phyloP scores from a whole-genome alignment of 2,888 invertebrate genomes.

The Podabrus alpinus region DNA sequence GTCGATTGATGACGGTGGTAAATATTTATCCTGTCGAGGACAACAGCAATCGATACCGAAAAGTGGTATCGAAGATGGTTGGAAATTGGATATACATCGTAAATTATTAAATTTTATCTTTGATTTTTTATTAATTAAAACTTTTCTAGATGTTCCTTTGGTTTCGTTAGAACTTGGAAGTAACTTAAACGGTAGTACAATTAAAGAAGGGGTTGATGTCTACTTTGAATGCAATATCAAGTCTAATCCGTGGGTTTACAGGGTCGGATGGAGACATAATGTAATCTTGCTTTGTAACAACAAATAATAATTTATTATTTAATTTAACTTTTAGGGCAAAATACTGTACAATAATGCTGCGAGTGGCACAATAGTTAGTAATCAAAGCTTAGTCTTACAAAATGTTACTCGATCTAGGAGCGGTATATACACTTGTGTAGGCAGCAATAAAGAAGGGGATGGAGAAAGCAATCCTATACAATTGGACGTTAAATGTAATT shows the following conservation, averaged over 20 bases:
- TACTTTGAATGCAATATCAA: slow-evolving; percentile 90
- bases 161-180: slow-evolving; percentile 82
- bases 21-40: slow-evolving; percentile 76
- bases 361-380: slow-evolving; percentile 82
- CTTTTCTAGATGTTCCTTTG: slow-evolving; percentile 77
- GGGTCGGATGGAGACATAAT: slow-evolving; percentile 78
- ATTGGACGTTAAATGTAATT: slow-evolving; percentile 85
- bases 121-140: not conserved
- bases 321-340: slow-evolving; percentile 63
- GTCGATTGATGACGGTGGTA: slow-evolving; percentile 79
- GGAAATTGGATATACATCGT: slow-evolving; percentile 85
- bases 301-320: not conserved
- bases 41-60: slow-evolving; percentile 76
- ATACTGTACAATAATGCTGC: slow-evolving; percentile 79
- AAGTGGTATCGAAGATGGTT: slow-evolving; percentile 76
- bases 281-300: slow-evolving; percentile 56
- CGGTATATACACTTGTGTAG: slow-evolving; percentile 86
- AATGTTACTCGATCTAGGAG: slow-evolving; percentile 75
- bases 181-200: slow-evolving; percentile 76
- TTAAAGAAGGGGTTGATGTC: slow-evolving; percentile 87
- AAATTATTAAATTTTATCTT: not conserved
- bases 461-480: slow-evolving; percentile 85
- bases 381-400: slow-evolving; percentile 87
- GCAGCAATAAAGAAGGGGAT: slow-evolving; percentile 85
- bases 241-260: slow-evolving; percentile 83